Evolutionary conservation across 2,797 vertebrate species (phyloP), one percentile per base, ranked within the genome.

Genomic region (Orestias chungarensis): DNA sequence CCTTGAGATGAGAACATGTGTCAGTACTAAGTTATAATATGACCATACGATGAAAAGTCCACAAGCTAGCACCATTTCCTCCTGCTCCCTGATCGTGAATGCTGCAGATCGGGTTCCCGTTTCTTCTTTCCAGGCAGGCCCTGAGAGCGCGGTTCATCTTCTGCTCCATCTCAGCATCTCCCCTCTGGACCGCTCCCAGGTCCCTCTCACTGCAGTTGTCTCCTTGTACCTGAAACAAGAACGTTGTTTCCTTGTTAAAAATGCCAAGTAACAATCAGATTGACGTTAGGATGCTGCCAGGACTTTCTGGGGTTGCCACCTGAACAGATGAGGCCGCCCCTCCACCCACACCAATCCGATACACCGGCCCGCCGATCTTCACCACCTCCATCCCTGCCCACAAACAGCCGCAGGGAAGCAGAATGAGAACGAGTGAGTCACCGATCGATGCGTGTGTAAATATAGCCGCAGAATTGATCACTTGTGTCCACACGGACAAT

Each of bases 161-260:
- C 89, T 98, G 97, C 88, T 97, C 96, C 97, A 98, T 98, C 87
- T 98, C 97, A 0, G 97, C 94, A 17, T 97, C 97, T 14, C 97
- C 97, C 29, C 97, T 92, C 75, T 98, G 97, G 68, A 98, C 97
- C 0, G 97, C 97, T 1, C 95, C 96, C 14, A 96, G 92, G 82
- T 98, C 97, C 76, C 96, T 87, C 20, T 95, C 93, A 0, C 93
- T 96, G 69, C 93, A 89, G 15, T 97, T 97, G 82, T 98, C 97
- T 6, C 97, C 97, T 79, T 98, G 97, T 0, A 98, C 95, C 97
- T 97, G 76, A 0, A 55, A 33, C 23, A 62, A 25, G 17, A 10
- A 38, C 17, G 25, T 14, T 23, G 2, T 15, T n/a, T 62, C 12
- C 23, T 25, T 42, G 23, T 42, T 25, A 40, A 20, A 61, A 40